Percentiles rank a stretch among this genome's conserved stretches.
These are phyloP conservation scores for Latrodectus geometricus DNA, from an alignment of 1,140 invertebrate genomes.

Conservation along the genomic window DNA sequence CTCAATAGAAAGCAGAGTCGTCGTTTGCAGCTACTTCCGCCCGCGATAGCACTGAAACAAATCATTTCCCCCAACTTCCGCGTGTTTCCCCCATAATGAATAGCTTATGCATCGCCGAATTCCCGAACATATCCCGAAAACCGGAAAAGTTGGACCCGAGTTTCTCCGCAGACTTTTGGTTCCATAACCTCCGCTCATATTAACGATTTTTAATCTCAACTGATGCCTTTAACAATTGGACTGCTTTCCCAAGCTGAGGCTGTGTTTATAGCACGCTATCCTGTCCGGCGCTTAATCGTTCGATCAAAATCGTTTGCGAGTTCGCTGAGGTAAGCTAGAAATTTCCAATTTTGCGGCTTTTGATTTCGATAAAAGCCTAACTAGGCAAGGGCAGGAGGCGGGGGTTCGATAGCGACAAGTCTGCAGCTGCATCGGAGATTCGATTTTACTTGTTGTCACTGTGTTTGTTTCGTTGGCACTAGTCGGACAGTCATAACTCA, in stretches of 20 bases:
- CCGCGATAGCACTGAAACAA: conserved; percentile 52
- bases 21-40: conserved; percentile 49
- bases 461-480: conserved; percentile 22
- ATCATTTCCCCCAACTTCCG: conserved; percentile 57
- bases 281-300: conserved; percentile 51
- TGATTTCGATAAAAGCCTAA: conserved; percentile 55
- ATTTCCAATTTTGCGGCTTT: conserved; percentile 61
- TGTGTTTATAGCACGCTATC: conserved; percentile 12
- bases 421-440: conserved; percentile 3
- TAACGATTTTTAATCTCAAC: conserved; percentile 50
- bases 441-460: conserved; percentile 32
- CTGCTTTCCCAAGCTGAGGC: conserved; percentile 9
- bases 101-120: conserved; percentile 45
- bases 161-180: conserved; percentile 31
- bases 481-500: conserved; percentile 44
- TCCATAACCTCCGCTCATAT: conserved; percentile 16
- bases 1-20: conserved; percentile 43
- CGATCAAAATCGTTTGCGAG: conserved; percentile 29
- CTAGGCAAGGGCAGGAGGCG: background rate
- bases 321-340: conserved; percentile 46
- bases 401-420: conserved; percentile 1
- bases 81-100: conserved; percentile 19
- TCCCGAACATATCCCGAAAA: conserved; percentile 23
- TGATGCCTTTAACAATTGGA: conserved; percentile 1
- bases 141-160: conserved; percentile 57